Conservation (phyloP, 2,888 invertebrate species). For the Ferdinandea cuprea region DNA sequence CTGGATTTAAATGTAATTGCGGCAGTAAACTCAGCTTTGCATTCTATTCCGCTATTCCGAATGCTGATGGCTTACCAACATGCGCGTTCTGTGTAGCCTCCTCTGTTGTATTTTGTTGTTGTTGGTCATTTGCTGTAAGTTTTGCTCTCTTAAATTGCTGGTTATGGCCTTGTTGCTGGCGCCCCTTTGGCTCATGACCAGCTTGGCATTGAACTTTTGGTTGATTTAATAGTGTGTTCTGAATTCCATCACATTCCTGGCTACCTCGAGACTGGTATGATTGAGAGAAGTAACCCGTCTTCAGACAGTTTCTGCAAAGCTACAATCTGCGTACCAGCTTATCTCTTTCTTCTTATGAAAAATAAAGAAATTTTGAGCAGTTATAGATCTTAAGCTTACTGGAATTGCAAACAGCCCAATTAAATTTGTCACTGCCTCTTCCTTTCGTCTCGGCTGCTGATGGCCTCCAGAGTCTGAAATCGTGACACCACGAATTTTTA, state of each 20-base stretch:
- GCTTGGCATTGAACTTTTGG: neutral
- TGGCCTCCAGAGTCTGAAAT: slow-evolving; percentile 38
- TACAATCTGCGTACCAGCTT: slow-evolving; percentile 11
- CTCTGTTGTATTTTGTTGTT: too few species aligned
- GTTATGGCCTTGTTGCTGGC: too few species aligned
- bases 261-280: slow-evolving; percentile 21
- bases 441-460: slow-evolving; percentile 19
- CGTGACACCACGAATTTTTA: slow-evolving; percentile 22
- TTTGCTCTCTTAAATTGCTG: too few species aligned
- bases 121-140: too few species aligned
- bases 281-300: slow-evolving; percentile 21
- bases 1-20: too few species aligned
- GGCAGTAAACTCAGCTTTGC: too few species aligned
- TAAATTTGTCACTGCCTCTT: slow-evolving; percentile 2
- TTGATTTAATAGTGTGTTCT: slow-evolving; percentile 12
- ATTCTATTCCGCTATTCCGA: too few species aligned
- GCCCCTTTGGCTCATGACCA: neutral
- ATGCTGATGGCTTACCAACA: too few species aligned
- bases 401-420: slow-evolving; percentile 29
- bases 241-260: slow-evolving; percentile 24
- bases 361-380: neutral
- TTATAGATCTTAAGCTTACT: slow-evolving; percentile 8
- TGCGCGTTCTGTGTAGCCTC: too few species aligned
- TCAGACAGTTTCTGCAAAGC: slow-evolving; percentile 29
- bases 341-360: too few species aligned